phyloP scores from a whole-genome alignment of 2,888 invertebrate genomes.

The Ariolimax columbianus region DNA sequence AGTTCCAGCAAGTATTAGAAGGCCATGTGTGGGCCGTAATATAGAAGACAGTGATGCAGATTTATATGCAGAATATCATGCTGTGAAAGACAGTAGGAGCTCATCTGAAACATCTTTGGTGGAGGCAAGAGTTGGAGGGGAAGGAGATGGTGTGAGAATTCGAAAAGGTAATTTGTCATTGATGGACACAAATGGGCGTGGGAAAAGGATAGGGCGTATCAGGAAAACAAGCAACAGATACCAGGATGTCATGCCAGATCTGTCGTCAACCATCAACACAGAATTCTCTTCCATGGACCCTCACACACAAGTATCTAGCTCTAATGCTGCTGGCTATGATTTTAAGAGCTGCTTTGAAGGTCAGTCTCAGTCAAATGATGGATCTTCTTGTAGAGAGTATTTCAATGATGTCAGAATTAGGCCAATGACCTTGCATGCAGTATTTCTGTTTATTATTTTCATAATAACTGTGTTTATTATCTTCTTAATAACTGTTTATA shows the following conservation, averaged over 20 bases:
- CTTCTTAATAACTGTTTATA: too few relatives aligned
- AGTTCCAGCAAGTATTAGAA: conserved; percentile 66
- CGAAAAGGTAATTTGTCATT: conserved; percentile 39
- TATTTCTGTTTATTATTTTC: too few relatives aligned
- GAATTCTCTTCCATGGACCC: conserved; percentile 64
- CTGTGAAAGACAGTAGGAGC: conserved; percentile 57
- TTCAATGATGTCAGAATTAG: background rate
- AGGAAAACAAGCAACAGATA: conserved; percentile 18
- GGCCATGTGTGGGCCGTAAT: conserved; percentile 70
- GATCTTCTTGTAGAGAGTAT: background rate
- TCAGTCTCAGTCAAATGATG: background rate
- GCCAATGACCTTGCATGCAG: too few relatives aligned
- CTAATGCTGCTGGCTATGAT: conserved; percentile 58
- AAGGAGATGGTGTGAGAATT: conserved; percentile 46
- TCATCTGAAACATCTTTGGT: conserved; percentile 49
- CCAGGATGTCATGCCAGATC: conserved; percentile 65
- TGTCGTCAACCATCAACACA: conserved; percentile 72
- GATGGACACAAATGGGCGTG: conserved; percentile 3
- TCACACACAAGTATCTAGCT: conserved; percentile 6
- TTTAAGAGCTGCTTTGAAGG: conserved; percentile 68
- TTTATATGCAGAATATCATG: conserved; percentile 74
- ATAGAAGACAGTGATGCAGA: conserved; percentile 75
- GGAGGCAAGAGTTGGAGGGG: background rate
- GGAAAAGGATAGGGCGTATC: conserved; percentile 23
- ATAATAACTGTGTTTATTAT: too few relatives aligned